These are phyloP conservation scores for Leptatherina wallacei DNA, from an alignment of 2,797 vertebrate genomes.

Conservation along the genomic window DNA sequence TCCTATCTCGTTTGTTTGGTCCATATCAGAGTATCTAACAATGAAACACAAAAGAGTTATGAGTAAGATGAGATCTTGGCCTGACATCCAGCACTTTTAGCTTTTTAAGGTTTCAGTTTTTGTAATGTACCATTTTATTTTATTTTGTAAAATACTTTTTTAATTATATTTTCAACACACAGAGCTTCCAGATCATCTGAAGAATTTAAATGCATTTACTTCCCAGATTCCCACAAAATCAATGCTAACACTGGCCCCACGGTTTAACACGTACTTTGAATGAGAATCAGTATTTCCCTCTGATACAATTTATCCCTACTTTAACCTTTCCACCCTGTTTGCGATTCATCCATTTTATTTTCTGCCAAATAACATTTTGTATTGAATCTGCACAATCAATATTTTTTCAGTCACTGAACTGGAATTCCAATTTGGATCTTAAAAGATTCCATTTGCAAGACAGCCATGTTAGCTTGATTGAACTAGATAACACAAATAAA, in stretches of 20 bases:
- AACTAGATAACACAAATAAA: conserved; percentile 37
- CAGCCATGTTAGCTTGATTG: conserved; percentile 20
- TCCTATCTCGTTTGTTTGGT: not conserved
- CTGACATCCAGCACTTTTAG: not conserved
- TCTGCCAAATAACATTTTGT: conserved; percentile 48
- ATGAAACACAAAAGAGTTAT: not conserved
- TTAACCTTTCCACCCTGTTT: conserved; percentile 15
- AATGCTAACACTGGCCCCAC: conserved; percentile 7
- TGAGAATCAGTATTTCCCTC: conserved; percentile 40
- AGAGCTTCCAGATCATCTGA: not conserved
- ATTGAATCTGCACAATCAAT: conserved; percentile 57
- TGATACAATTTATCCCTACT: conserved; percentile 16
- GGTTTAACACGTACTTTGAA: conserved; percentile 34
- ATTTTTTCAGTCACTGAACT: conserved; percentile 29
- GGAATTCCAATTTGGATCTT: conserved; percentile 49
- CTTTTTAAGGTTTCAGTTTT: too few relatives aligned
- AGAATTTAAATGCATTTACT: conserved; percentile 27
- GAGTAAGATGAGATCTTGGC: not conserved
- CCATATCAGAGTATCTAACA: too few relatives aligned
- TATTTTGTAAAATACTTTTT: not conserved
- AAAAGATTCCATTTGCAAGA: conserved; percentile 52
- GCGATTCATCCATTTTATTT: conserved; percentile 24
- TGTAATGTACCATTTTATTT: not conserved
- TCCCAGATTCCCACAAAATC: conserved; percentile 16
- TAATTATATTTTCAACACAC: not conserved